phyloP scores from a whole-genome alignment of 2,888 invertebrate genomes.

The Cephalotes varians region DNA sequence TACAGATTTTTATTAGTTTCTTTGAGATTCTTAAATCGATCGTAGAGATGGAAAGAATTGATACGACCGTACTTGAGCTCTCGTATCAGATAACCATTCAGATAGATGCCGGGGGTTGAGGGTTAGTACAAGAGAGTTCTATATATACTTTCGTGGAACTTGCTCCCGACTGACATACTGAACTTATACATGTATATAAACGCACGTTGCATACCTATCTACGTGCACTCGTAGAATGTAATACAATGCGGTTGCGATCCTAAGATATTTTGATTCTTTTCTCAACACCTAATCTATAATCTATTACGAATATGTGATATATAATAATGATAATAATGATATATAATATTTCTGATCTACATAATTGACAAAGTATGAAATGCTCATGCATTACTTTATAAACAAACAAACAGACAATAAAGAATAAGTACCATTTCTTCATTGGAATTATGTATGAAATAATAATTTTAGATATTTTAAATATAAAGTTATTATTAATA shows the following conservation, averaged over 20 bases:
- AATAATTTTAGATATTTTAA: background rate
- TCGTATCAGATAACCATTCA: conserved; percentile 80
- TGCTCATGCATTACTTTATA: background rate
- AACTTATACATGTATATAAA: conserved; percentile 25
- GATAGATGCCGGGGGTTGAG: conserved; percentile 76
- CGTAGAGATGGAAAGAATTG: conserved; percentile 78
- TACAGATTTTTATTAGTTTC: conserved; percentile 61
- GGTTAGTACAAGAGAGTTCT: conserved; percentile 69
- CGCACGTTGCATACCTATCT: conserved; percentile 19
- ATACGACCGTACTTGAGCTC: conserved; percentile 76
- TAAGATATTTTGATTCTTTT: conserved; percentile 49
- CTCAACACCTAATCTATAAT: conserved; percentile 44
- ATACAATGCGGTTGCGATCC: conserved; percentile 68
- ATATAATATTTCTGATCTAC: conserved; percentile 24
- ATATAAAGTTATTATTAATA: background rate
- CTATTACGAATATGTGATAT: background rate
- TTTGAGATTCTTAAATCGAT: conserved; percentile 78
- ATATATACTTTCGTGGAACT: conserved; percentile 74
- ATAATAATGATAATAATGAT: too few relatives aligned
- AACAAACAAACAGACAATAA: background rate
- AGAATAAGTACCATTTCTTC: background rate
- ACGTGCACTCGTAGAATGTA: conserved; percentile 69
- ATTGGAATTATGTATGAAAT: background rate
- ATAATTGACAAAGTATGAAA: background rate
- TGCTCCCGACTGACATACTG: conserved; percentile 67